phyloP scores from a whole-genome alignment of 2,888 invertebrate species.

The Tribolium freemani region DNA sequence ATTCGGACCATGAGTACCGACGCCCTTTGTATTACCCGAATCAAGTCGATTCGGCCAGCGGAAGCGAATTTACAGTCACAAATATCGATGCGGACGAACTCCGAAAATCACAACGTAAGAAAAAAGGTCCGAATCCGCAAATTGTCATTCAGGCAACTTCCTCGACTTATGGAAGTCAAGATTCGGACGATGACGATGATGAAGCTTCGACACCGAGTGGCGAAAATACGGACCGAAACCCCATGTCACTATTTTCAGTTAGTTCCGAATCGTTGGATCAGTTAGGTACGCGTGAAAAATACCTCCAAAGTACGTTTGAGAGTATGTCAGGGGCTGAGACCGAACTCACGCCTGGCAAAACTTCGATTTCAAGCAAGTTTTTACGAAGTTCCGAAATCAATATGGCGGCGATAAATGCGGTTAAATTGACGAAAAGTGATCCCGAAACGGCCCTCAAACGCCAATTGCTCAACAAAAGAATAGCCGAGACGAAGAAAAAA shows the following conservation, averaged over 20 bases:
- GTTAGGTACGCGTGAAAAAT: slow-evolving; percentile 73
- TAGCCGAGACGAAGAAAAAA: slow-evolving; percentile 88
- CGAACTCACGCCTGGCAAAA: slow-evolving; percentile 56
- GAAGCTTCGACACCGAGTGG: slow-evolving; percentile 87
- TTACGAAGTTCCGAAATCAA: slow-evolving; percentile 65
- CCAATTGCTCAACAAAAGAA: slow-evolving; percentile 85
- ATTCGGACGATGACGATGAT: slow-evolving; percentile 83
- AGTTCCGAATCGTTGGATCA: slow-evolving; percentile 79
- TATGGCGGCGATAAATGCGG: slow-evolving; percentile 71
- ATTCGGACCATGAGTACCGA: slow-evolving; percentile 82
- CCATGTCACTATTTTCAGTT: slow-evolving; percentile 78
- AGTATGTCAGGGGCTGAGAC: slow-evolving; percentile 78
- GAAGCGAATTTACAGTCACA: slow-evolving; percentile 87
- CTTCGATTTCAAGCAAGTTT: slow-evolving; percentile 77
- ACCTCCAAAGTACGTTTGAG: slow-evolving; percentile 78
- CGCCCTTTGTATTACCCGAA: slow-evolving; percentile 64
- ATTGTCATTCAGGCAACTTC: slow-evolving; percentile 57
- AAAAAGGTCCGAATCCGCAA: slow-evolving; percentile 72
- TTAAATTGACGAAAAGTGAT: slow-evolving; percentile 73
- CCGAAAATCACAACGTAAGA: slow-evolving; percentile 81
- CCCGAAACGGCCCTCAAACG: slow-evolving; percentile 76
- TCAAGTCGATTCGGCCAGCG: slow-evolving; percentile 62
- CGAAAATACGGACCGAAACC: slow-evolving; percentile 84
- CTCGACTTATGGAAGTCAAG: slow-evolving; percentile 74
- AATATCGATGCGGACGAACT: slow-evolving; percentile 90